Evolutionary conservation across 1,140 invertebrate genomes (phyloP).

Genomic region (Brachionus paranguensis): DNA sequence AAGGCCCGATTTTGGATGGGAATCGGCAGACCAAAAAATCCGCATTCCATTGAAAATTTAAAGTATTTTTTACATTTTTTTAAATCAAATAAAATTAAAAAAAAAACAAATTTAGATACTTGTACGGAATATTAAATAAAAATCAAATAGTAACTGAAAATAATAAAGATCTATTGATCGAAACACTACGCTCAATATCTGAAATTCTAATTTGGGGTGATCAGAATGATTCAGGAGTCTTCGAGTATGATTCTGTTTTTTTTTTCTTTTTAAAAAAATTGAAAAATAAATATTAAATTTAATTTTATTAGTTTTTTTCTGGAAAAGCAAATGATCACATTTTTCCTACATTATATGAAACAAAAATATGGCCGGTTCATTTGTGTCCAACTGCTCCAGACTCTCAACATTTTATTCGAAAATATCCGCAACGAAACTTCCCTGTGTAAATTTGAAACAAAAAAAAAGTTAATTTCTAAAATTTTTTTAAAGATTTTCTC

Average conservation of each 20-base stretch:
- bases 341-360: conserved; percentile 92
- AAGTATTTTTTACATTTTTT: conserved; percentile 63
- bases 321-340: conserved; percentile 98
- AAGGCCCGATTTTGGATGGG: conserved; percentile 30
- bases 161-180: conserved; percentile 87
- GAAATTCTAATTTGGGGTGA: conserved; percentile 99
- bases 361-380: conserved; percentile 94
- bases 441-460: conserved; percentile 71
- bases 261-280: conserved; percentile 43
- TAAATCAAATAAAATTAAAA: not conserved
- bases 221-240: conserved; percentile 97
- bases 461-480: conserved; percentile 25
- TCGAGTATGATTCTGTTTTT: conserved; percentile 73
- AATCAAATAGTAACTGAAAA: conserved; percentile 93
- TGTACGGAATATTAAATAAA: conserved; percentile 70
- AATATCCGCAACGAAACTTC: conserved; percentile 98
- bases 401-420: conserved; percentile 97
- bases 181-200: conserved; percentile 89
- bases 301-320: conserved; percentile 79
- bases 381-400: conserved; percentile 93
- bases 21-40: conserved; percentile 75
- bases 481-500: conserved; percentile 59
- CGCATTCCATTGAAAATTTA: conserved; percentile 86
- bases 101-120: not conserved
- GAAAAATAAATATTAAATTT: conserved; percentile 9